Base-by-base conservation (phyloP, 92 coral and sea anemone species). In the Zoanthus solanderi region DNA sequence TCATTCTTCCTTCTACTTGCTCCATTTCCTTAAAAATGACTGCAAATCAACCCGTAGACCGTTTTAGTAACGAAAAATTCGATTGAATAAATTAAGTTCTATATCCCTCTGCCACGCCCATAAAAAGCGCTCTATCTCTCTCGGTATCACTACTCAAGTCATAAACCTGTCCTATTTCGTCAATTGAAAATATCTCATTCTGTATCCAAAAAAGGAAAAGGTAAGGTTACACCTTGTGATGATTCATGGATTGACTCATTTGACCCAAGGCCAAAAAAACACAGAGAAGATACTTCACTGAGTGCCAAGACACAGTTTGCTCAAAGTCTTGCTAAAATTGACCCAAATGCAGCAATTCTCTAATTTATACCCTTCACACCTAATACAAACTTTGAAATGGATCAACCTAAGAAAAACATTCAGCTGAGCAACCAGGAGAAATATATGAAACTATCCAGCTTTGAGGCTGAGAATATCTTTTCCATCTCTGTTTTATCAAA, bases 191-290 rank as follows among this genome's bases (percentile, higher is more conserved):
- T 84, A 6, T 84, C 91, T 42, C 54, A n/a, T 76, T 72, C 48
- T 54, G 86, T 48, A 23, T 6, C 60, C 4, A 88, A 78, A 75
- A 90, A 84, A 42, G 88, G 92, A 68, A 90, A 92, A 83, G 56
- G 93, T 30, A 87, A 87, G 61, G 75, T 93, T 16, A 90, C 95
- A 60, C 57, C 90, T 12, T 74, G 58, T 75, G 95, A 37, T 37
- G 42, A 37, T 2, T 37, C 42, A 37, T 37, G 42, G 42, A 37
- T 37, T 37, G 42, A 37, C 76, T 87, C 91, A 12, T 89, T 86
- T 89, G 93, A 92, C 72, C 95, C 93, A 30, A 90, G 93, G 73
- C 95, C 93, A 3, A 87, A 73, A 76, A 90, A 83, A 50, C 87
- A 89, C 28, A 75, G 93, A 76, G 81, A 65, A 4, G 95, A 93